Conservation (phyloP, 2,888 invertebrate species). For the Synergus japonicus region DNA sequence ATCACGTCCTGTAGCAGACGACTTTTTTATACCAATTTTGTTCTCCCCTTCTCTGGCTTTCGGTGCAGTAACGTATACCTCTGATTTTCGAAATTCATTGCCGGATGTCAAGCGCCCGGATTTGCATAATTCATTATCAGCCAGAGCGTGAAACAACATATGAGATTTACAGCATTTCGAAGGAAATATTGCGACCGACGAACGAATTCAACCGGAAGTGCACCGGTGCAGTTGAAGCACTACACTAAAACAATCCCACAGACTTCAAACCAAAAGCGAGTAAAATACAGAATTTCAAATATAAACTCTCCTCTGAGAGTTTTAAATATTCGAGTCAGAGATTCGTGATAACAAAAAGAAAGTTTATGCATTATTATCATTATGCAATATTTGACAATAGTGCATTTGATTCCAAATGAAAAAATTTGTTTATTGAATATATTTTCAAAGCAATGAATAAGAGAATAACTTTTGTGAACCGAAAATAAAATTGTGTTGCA, state of each 20-base stretch:
- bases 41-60: constrained; percentile 2
- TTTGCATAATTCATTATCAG: constrained; percentile 58
- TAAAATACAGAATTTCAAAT: not conserved
- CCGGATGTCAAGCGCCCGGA: constrained; percentile 44
- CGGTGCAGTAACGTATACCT: constrained; percentile 12
- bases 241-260: not conserved
- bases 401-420: too few species aligned
- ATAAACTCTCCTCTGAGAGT: not conserved
- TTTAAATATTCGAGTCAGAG: too few species aligned
- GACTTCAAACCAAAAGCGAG: constrained; percentile 5
- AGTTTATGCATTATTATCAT: too few species aligned
- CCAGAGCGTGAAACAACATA: constrained; percentile 47
- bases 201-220: constrained; percentile 47
- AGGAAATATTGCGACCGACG: constrained; percentile 44
- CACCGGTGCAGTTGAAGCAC: not conserved
- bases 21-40: constrained; percentile 26
- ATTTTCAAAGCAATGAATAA: too few species aligned
- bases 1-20: not conserved
- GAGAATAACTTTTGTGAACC: not conserved
- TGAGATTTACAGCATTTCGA: constrained; percentile 48
- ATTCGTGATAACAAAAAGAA: too few species aligned
- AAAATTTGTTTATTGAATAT: too few species aligned
- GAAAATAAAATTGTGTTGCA: constrained; percentile 27
- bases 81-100: constrained; percentile 51
- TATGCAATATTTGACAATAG: too few species aligned